A percentile compares a stretch with the other conserved stretches of the same genome.
Conservation (phyloP, 2,888 invertebrate genomes). For the Nemurella pictetii region DNA sequence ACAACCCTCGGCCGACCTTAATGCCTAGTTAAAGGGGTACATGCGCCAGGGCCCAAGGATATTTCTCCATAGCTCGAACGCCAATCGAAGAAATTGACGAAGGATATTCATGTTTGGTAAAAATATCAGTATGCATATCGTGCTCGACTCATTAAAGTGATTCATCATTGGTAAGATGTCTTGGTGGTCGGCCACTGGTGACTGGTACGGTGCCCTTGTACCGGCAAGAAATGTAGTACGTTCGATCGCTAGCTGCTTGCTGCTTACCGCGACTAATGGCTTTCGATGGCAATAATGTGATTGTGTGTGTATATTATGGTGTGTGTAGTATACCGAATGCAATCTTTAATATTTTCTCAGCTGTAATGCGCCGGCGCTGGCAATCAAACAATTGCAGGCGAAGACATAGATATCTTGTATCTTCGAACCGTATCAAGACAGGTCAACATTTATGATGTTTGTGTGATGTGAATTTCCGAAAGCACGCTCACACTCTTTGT, state of each 20-base stretch:
- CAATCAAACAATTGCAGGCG: not conserved
- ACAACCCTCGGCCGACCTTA: not conserved
- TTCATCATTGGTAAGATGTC: constrained; percentile 1
- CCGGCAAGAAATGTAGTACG: not conserved
- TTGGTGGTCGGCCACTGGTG: not conserved
- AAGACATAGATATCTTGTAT: too few relatives aligned
- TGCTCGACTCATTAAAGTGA: not conserved
- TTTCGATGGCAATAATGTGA: not conserved
- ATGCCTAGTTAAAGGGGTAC: not conserved
- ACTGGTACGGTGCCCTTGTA: not conserved
- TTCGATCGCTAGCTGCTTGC: not conserved
- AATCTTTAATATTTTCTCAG: not conserved
- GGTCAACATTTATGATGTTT: too few relatives aligned
- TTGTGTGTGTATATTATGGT: not conserved
- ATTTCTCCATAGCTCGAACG: not conserved
- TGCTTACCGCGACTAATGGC: not conserved
- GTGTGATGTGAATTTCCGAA: too few relatives aligned
- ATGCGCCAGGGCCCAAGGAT: too few relatives aligned
- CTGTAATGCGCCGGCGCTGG: not conserved
- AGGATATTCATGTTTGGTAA: not conserved
- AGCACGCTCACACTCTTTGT: too few relatives aligned
- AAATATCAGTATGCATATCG: not conserved
- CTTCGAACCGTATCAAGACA: too few relatives aligned
- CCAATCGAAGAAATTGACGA: constrained; percentile 11
- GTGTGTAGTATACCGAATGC: not conserved